A percentile compares a stretch with the other conserved stretches of the same genome.
These are phyloP conservation scores for Tachuris rubrigastra DNA, from an alignment of 2,113 vertebrate species.

Conservation along the genomic window DNA sequence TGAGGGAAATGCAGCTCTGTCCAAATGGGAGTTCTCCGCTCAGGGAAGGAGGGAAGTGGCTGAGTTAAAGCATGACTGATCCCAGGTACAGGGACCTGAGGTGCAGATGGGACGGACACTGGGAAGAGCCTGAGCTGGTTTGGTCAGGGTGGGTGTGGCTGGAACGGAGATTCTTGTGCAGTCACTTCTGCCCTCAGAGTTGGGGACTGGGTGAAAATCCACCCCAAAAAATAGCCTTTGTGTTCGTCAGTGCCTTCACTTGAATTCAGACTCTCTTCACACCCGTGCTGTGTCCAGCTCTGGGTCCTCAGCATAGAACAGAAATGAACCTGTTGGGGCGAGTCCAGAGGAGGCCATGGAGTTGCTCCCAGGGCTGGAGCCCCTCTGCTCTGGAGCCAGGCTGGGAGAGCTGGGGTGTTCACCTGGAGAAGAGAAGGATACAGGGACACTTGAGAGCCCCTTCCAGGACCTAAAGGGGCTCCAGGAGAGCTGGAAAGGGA, in stretches of 20 bases:
- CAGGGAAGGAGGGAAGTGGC: not conserved
- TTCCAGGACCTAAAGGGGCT: not conserved
- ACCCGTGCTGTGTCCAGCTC: not conserved
- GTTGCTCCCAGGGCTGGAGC: not conserved
- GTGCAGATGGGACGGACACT: rapidly evolving
- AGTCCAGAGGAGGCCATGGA: not conserved
- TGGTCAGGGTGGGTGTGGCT: not conserved
- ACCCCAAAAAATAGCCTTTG: not conserved
- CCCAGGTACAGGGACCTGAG: not conserved
- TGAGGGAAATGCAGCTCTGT: not conserved
- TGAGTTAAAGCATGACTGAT: rapidly evolving
- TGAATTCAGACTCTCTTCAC: not conserved
- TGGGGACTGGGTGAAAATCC: not conserved
- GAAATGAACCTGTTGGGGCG: not conserved
- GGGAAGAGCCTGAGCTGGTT: not conserved
- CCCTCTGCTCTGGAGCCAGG: not conserved
- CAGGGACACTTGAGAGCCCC: not conserved
- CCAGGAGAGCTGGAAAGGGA: not conserved
- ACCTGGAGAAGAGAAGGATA: not conserved
- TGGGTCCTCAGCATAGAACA: not conserved
- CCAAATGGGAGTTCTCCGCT: not conserved
- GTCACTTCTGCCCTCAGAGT: not conserved
- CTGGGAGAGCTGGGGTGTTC: not conserved
- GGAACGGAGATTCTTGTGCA: not conserved
- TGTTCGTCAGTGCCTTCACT: not conserved